Evolutionary conservation across 2,113 vertebrate genomes (phyloP).

Genomic region (Coreoperca whiteheadi): DNA sequence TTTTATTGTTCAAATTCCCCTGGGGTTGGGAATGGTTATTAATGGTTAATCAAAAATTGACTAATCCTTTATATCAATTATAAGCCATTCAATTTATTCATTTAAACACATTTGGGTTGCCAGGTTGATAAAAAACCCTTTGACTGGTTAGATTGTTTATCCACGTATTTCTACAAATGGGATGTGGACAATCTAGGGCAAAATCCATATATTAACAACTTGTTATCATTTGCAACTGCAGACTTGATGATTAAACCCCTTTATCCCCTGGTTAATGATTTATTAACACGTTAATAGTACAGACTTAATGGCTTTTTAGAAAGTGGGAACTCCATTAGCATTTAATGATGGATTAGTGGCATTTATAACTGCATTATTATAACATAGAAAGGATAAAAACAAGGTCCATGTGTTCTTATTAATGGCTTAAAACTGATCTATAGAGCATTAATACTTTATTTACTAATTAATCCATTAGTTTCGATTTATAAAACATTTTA

Average conservation of each 20-base stretch:
- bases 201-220: not conserved
- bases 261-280: not conserved
- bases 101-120: not conserved
- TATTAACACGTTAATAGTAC: not conserved
- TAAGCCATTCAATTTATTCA: too few species aligned
- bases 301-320: not conserved
- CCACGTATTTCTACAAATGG: not conserved
- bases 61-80: not conserved
- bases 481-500: not conserved
- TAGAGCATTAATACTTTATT: not conserved
- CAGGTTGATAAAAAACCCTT: not conserved
- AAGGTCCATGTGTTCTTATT: not conserved
- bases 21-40: not conserved
- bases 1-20: not conserved
- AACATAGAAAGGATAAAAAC: too few species aligned
- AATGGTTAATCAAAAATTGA: not conserved
- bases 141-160: not conserved
- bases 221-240: not conserved
- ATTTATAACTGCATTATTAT: not conserved
- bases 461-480: not conserved
- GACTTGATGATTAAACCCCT: not conserved
- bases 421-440: too few species aligned
- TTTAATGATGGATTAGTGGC: not conserved
- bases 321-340: not conserved
- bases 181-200: not conserved